Conservation (phyloP, 1,140 invertebrate species). For the Callitettix versicolor region DNA sequence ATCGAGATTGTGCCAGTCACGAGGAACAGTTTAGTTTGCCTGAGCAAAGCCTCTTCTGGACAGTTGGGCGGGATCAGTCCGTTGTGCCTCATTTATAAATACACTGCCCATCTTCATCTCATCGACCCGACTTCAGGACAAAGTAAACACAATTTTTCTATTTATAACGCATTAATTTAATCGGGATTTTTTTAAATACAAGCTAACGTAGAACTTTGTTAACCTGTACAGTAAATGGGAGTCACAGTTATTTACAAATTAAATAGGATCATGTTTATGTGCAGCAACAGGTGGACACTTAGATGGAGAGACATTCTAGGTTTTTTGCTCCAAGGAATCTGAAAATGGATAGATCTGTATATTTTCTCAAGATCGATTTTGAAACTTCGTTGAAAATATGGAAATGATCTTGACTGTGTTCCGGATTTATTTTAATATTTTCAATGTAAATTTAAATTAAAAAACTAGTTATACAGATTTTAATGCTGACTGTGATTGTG, state of each 20-base stretch:
- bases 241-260: background rate
- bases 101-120: constrained; percentile 80
- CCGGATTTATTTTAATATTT: too few relatives aligned
- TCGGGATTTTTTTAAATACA: constrained; percentile 2
- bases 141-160: constrained; percentile 44
- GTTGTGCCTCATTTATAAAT: constrained; percentile 79
- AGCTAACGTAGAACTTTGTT: too few relatives aligned
- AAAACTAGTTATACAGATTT: too few relatives aligned
- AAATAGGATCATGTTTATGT: background rate
- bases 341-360: too few relatives aligned
- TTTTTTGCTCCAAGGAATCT: too few relatives aligned
- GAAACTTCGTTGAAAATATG: too few relatives aligned
- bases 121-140: constrained; percentile 90
- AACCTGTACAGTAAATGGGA: background rate
- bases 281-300: too few relatives aligned
- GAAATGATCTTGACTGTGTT: too few relatives aligned
- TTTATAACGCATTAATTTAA: constrained; percentile 11
- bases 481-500: too few relatives aligned
- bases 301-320: too few relatives aligned
- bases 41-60: constrained; percentile 78
- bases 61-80: constrained; percentile 86
- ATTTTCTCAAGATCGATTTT: too few relatives aligned
- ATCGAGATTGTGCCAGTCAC: constrained; percentile 95
- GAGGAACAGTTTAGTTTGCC: constrained; percentile 91
- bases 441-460: too few relatives aligned